Percentiles rank a stretch among this genome's conserved stretches.
Evolutionary conservation across 2,888 invertebrate species (phyloP).

Genomic region (Leucoma salicis): DNA sequence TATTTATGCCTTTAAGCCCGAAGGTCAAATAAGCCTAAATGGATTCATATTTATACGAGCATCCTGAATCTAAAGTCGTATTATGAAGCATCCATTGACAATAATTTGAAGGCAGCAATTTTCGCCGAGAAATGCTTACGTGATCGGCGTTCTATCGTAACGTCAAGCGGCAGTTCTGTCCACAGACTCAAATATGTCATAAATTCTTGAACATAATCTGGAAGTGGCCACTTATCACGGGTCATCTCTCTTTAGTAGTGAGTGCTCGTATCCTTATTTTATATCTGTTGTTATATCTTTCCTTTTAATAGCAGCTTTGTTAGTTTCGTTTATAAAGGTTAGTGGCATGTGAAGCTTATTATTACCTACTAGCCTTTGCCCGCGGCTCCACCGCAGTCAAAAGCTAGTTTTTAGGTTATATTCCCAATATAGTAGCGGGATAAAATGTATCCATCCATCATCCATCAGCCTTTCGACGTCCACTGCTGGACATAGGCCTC

Average conservation of each 20-base stretch:
- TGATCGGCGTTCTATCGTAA: constrained; percentile 11
- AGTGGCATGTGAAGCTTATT: too few species aligned
- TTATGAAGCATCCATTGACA: constrained; percentile 7
- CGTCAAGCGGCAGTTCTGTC: constrained; percentile 1
- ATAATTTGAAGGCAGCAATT: constrained; percentile 11
- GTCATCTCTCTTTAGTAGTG: constrained; percentile 1
- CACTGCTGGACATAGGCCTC: too few species aligned
- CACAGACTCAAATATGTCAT: constrained; percentile 6
- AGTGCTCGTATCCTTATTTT: neutral
- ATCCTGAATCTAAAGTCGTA: constrained; percentile 7
- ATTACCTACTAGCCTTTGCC: too few species aligned
- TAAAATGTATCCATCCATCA: too few species aligned
- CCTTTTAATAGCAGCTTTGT: neutral
- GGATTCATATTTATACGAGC: constrained; percentile 4
- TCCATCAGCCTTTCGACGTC: too few species aligned
- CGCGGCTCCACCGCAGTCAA: too few species aligned
- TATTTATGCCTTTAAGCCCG: too few species aligned
- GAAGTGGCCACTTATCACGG: constrained; percentile 5
- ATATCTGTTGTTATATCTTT: neutral
- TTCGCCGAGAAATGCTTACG: constrained; percentile 12
- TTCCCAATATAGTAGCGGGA: too few species aligned
- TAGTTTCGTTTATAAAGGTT: neutral
- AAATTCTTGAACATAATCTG: constrained; percentile 9
- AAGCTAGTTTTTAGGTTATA: too few species aligned
- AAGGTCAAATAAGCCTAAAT: too few species aligned